Evolutionary conservation across 2,888 invertebrate species (phyloP), one percentile per base, ranked within the genome.

Genomic region (Latrodectus hesperus): DNA sequence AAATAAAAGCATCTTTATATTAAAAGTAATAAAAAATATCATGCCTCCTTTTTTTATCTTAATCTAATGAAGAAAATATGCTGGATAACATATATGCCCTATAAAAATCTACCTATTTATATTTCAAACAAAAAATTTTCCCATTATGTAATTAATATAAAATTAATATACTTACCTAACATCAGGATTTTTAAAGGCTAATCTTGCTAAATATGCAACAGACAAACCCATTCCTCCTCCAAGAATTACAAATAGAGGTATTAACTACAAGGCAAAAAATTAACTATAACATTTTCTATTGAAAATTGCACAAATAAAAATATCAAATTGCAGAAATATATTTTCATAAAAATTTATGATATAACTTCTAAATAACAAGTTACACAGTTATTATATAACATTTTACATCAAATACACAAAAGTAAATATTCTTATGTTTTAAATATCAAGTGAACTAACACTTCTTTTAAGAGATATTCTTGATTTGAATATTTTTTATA

Each of bases 181-280:
- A 91, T 97, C 97, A n/a, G 97, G 97, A 91, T 94, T 95, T 90
- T 94, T 94, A 0, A 94, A 92, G 68, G 96, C 96, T 90, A 97
- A 93, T 78, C 97, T 94, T 16, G 94, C 89, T 5, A 95, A 93
- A 92, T 97, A 97, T 84, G 93, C 93, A 0, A 93, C 91, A 0
- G 96, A 95, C 17, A 95, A 95, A 1, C 93, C 90, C 84, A 94
- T 94, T 80, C 97, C 97, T 76, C 94, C 91, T 2, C 93, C 95
- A 89, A 96, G 94, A 91, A 96, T 96, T 51, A 95, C 94, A 91
- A 95, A 97, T 90, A 97, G 93, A 1, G 97, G 97, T 91, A 97
- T 95, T 91, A 97, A 93, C 96, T 97, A 26, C 5, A 76, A 53
- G 55, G 55, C 16, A 80, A 77, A 51, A 60, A 71, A 3, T 38